Percentiles rank a stretch among this genome's conserved stretches.
These are phyloP conservation scores for Lucinisca nassula DNA, from an alignment of 2,888 invertebrate species.

Conservation along the genomic window DNA sequence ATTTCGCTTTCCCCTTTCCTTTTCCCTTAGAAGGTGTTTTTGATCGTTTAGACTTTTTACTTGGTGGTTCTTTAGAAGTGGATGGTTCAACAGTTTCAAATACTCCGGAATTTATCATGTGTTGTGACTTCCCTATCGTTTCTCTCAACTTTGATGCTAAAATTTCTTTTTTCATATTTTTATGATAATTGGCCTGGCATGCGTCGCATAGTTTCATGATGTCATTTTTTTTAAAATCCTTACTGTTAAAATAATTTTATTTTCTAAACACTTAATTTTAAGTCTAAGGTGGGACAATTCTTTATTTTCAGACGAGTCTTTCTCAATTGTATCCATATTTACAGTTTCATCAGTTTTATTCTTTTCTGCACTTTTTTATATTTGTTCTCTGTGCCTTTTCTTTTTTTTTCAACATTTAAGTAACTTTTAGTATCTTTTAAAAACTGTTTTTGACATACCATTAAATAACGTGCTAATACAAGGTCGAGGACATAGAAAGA, in stretches of 20 bases:
- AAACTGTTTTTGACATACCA: slow-evolving; percentile 58
- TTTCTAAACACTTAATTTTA: slow-evolving; percentile 23
- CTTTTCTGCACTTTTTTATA: neutral
- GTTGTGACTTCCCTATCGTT: neutral
- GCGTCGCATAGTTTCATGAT: neutral
- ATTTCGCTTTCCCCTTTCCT: neutral
- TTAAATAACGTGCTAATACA: neutral
- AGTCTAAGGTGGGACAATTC: slow-evolving; percentile 35
- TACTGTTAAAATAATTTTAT: neutral
- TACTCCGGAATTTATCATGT: neutral
- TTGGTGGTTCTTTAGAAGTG: neutral
- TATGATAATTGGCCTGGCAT: neutral
- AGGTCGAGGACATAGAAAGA: neutral
- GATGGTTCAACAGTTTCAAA: neutral
- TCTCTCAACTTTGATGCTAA: neutral
- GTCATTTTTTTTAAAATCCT: neutral
- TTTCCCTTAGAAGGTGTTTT: neutral
- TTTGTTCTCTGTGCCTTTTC: slow-evolving; percentile 52
- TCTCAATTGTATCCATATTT: neutral
- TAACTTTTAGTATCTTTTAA: slow-evolving; percentile 47
- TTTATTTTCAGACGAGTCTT: slow-evolving; percentile 11
- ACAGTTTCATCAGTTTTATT: neutral
- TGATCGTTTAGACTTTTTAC: neutral
- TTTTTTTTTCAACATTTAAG: slow-evolving; percentile 24
- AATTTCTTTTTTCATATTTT: neutral